Evolutionary conservation across 2,888 invertebrate genomes (phyloP), one percentile per base, ranked within the genome.

Genomic region (Argyresthia albistria): DNA sequence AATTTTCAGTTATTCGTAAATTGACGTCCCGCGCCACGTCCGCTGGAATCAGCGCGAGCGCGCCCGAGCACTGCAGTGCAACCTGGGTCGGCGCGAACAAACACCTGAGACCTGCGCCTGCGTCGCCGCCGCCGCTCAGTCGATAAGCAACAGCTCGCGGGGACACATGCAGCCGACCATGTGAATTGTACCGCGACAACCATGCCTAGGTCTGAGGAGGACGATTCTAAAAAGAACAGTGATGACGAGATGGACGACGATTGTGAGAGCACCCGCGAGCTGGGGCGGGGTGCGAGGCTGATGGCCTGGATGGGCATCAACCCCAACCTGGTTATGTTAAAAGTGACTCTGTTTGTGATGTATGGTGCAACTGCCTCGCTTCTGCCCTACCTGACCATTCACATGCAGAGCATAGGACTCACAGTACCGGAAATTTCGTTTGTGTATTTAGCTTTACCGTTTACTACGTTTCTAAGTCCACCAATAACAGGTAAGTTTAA

Each of bases 391-490:
- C 81, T 97, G 66, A 94, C 96, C 1, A 93, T 97, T 60, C 96
- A 96, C 82, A 96, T 97, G 96, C 95, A 94, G 79, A 92, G 94
- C 67, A 92, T 96, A 70, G 96, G 96, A 56, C 88, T 97, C 55
- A 93, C 94, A 48, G 93, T 96, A 59, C 93, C 94, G 64, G 95
- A 97, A 86, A 94, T 95, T 57, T 95, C 95, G 53, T 92, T 95
- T 67, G 94, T 96, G 63, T 96, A 96, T 80, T 89, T 96, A 64
- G 93, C 95, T 1, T 88, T 96, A 67, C 96, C 96, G 8, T 93
- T 96, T 64, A 93, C 95, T 7, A 94, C 96, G 7, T 95, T 96
- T 71, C 81, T 96, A 59, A 93, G 95, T 62, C 94, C 96, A 36
- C 95, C 95, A 14, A 88, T 95, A 50, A 93, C 96, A 73, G 93